Evolutionary conservation across 2,113 vertebrate species (phyloP), one percentile per base, ranked within the genome.

Genomic region (Jaculus jaculus): DNA sequence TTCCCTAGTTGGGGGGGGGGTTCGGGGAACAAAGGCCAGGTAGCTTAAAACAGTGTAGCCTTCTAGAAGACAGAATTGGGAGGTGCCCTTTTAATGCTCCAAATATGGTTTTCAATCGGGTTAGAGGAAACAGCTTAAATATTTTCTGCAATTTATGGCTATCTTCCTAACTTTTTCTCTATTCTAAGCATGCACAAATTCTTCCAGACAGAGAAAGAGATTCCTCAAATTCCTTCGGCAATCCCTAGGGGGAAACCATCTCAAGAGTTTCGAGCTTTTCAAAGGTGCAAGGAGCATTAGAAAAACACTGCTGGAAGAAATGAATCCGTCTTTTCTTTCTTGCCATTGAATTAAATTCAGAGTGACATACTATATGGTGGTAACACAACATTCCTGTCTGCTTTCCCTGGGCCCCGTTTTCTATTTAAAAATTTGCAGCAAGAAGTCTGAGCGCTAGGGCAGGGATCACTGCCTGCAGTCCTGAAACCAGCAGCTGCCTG

Each of bases 121-220:
- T 86, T 74, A 93, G 51, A 92, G 63, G 61, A 93, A 94, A 83
- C 65, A 75, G 81, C 39, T 86, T 74, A 86, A 21, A 66, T 13
- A 23, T 84, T 96, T 95, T 86, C 58, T 96, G 79, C 73, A 51
- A 89, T 89, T 92, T 92, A 89, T 94, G 89, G 87, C 84, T 85
- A n/a, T 94, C 63, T 94, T 79, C 69, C 68, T 90, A 90, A 89
- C 51, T 85, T 94, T 81, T 85, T 87, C 93, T 93, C 80, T 89
- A 91, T 91, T 96, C 86, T 95, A 85, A 96, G 63, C 84, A 86
- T 79, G 90, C 95, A 93, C 32, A 89, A 93, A 96, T 95, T 95
- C 94, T 96, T 91, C 77, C n/a, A 66, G 73, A 87, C 68, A 95
- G 90, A 87, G 91, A 82, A 87, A 82, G 93, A 91, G 42, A 94